These are phyloP conservation scores for Drosophila burlai DNA, from an alignment of 1,140 invertebrate genomes.

Conservation along the genomic window DNA sequence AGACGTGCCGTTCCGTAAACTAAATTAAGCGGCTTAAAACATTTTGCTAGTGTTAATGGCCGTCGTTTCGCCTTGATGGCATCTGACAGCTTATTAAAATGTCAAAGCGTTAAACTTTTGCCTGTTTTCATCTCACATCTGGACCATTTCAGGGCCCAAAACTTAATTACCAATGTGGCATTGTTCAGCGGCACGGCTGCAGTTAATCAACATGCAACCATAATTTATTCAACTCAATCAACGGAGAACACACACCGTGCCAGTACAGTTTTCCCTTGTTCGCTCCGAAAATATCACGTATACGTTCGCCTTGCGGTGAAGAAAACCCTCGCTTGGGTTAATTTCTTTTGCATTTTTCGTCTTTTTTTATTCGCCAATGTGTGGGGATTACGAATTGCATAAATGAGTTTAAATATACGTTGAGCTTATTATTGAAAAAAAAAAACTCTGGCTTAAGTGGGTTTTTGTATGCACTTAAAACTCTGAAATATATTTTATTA, in stretches of 20 bases:
- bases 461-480: constrained; percentile 10
- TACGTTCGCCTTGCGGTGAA: constrained; percentile 43
- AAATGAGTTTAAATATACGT: constrained; percentile 54
- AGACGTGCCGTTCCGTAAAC: constrained; percentile 5
- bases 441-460: not conserved
- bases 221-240: constrained; percentile 80
- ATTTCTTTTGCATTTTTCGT: constrained; percentile 42
- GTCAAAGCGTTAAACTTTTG: constrained; percentile 47
- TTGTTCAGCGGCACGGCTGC: constrained; percentile 26
- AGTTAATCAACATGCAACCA: constrained; percentile 68
- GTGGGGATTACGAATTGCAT: constrained; percentile 41
- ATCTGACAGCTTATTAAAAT: constrained; percentile 76
- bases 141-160: constrained; percentile 20
- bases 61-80: constrained; percentile 37
- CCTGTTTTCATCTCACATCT: constrained; percentile 11
- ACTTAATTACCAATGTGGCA: constrained; percentile 43
- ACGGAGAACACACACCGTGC: constrained; percentile 18
- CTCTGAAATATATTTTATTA: not conserved
- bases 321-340: constrained; percentile 40
- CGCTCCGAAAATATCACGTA: constrained; percentile 53
- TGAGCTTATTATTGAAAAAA: constrained; percentile 7
- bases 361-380: not conserved
- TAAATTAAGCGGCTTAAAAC: constrained; percentile 32
- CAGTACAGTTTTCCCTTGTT: constrained; percentile 8
- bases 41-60: constrained; percentile 27